Percentiles rank a stretch among this genome's conserved stretches.
phyloP scores from a whole-genome alignment of 2,797 vertebrate genomes.

The Myotis myotis region DNA sequence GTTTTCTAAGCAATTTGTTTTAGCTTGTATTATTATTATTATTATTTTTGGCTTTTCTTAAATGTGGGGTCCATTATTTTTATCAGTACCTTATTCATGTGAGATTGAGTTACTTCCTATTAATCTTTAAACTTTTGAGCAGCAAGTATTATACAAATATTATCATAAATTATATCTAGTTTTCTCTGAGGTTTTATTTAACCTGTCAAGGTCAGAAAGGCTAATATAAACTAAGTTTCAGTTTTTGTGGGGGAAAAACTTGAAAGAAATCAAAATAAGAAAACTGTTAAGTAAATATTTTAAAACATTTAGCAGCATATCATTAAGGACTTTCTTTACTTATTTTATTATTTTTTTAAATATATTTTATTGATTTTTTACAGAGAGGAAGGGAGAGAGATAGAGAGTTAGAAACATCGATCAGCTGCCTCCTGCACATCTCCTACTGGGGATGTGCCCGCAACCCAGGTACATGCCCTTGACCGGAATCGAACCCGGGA shows the following conservation, averaged over 20 bases:
- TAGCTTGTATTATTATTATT: background rate
- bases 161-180: background rate
- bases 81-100: conserved; percentile 21
- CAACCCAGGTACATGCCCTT: too few species aligned
- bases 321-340: conserved; percentile 39
- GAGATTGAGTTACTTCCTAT: conserved; percentile 4
- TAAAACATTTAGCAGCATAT: conserved; percentile 36
- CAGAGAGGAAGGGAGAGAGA: too few species aligned
- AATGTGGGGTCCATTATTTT: conserved; percentile 27
- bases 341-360: conserved; percentile 60
- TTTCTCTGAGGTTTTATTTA: background rate
- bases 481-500: too few species aligned
- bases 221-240: background rate
- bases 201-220: background rate
- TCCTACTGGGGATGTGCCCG: too few species aligned
- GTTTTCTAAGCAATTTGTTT: conserved; percentile 59
- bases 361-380: too few species aligned
- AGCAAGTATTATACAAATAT: background rate
- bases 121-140: conserved; percentile 12
- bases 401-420: too few species aligned
- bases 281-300: conserved; percentile 35
- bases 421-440: too few species aligned
- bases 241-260: background rate
- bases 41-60: conserved; percentile 9
- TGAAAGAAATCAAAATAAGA: background rate